Evolutionary conservation across 2,888 invertebrate species (phyloP), one percentile per base, ranked within the genome.

Genomic region (Pherbina coryleti): DNA sequence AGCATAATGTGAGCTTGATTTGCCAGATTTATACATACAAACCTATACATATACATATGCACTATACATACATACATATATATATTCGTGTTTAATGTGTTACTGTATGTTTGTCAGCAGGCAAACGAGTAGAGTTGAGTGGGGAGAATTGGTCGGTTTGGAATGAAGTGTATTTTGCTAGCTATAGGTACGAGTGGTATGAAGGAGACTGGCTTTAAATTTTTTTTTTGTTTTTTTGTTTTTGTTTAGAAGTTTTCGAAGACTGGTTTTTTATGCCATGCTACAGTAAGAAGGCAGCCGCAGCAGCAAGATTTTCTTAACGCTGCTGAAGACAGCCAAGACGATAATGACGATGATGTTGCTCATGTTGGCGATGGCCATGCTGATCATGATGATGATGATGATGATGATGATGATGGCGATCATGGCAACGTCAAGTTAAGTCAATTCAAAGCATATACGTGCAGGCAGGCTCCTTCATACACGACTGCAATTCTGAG

Each of bases 1-100:
- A 85, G 85, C 85, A 86, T 85, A 86, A 87, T 87, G 84, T 86
- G 86, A 86, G 87, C 88, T 88, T 87, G 87, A 86, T 87, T 88
- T 87, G 87, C 86, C 87, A 86, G 85, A 86, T 87, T 86, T 85
- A 37, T 75, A 67, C 34, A 62, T 62, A 62, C 14, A 72, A 14
- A 72, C n/a, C 14, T 31, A 64, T 31, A 22, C 17, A 70, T 84
- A 31, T 74, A 74, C 34, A 71, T 55, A 55, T 31, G 31, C 14
- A 44, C 2, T 17, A 53, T 85, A 44, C 60, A 73, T 22, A 70
- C 31, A 53, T 22, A 49, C 5, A 49, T 66, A 37, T 49, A 49
- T 49, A 25, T 19, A 28, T 34, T 25, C 3, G n/a, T 66, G 37
- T 67, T 14, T 22, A 60, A 19, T 22, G 57, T 22, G 25, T 22